These are phyloP conservation scores for Aythya fuligula DNA, from an alignment of 2,797 vertebrate genomes.

Conservation along the genomic window DNA sequence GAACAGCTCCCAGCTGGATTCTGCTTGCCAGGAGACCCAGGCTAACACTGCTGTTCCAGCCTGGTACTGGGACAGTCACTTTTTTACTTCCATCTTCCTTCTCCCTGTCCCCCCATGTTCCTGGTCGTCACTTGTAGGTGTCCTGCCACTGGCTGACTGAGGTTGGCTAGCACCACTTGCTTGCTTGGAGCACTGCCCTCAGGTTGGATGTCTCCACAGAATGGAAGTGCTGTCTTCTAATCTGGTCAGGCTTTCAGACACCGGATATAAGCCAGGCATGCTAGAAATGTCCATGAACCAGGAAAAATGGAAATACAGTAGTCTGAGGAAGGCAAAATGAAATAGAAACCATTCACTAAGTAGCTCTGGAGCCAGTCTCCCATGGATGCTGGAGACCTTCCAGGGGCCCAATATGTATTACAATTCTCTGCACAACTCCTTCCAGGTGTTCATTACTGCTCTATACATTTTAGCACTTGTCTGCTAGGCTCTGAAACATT, in stretches of 20 bases:
- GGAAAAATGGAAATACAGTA: not conserved
- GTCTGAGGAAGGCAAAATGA: not conserved
- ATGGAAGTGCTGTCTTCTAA: not conserved
- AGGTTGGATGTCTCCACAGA: not conserved
- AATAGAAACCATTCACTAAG: not conserved
- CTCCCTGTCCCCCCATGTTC: not conserved
- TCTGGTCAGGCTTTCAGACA: not conserved
- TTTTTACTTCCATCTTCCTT: not conserved
- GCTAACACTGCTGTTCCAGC: not conserved
- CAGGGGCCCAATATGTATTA: not conserved
- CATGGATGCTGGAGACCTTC: not conserved
- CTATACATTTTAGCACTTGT: not conserved
- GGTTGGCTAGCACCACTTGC: not conserved
- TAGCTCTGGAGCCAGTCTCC: not conserved
- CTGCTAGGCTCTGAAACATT: not conserved
- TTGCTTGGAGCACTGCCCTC: not conserved
- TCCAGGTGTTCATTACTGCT: not conserved
- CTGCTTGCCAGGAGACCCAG: not conserved
- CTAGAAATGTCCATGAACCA: not conserved
- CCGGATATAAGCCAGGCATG: not conserved
- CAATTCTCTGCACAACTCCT: not conserved
- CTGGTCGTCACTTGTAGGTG: not conserved
- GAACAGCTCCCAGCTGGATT: not conserved
- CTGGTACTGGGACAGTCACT: not conserved
- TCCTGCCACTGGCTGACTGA: not conserved